Conservation (phyloP, 2,797 vertebrate species). For the Geotrypetes seraphini region DNA sequence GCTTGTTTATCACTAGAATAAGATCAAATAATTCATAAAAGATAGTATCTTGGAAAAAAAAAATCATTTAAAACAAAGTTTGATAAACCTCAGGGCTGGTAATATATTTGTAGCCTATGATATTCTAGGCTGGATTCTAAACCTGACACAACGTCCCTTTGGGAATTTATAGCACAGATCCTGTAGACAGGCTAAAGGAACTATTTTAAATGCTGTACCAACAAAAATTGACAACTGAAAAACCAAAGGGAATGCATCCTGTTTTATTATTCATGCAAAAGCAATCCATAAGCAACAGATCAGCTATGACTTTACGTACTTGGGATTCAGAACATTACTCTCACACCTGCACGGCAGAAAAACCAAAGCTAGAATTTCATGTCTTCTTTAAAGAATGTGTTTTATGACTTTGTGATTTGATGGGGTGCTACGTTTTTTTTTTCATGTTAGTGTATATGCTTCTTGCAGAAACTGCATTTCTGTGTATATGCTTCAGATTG, state of each 20-base stretch:
- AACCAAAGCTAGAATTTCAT: too few species aligned
- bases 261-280: neutral
- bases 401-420: too few species aligned
- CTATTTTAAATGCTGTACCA: conserved; percentile 13
- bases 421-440: too few species aligned
- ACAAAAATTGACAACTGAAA: conserved; percentile 10
- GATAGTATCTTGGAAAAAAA: neutral
- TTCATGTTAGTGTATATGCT: too few species aligned
- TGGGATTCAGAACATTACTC: too few species aligned
- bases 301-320: too few species aligned
- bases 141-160: conserved; percentile 2
- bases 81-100: conserved; percentile 11
- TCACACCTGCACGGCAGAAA: too few species aligned
- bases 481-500: too few species aligned
- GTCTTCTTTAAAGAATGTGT: too few species aligned
- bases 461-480: too few species aligned
- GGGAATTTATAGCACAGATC: conserved; percentile 14
- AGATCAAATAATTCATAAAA: conserved; percentile 6
- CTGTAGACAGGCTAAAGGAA: conserved; percentile 1
- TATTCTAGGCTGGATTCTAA: neutral
- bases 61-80: conserved; percentile 11
- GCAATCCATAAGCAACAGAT: conserved; percentile 7
- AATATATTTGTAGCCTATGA: conserved; percentile 3
- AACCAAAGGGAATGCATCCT: conserved; percentile 1
- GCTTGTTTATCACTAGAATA: conserved; percentile 4